These are phyloP conservation scores for Micromys minutus DNA, from an alignment of 2,113 vertebrate genomes.

Conservation along the genomic window DNA sequence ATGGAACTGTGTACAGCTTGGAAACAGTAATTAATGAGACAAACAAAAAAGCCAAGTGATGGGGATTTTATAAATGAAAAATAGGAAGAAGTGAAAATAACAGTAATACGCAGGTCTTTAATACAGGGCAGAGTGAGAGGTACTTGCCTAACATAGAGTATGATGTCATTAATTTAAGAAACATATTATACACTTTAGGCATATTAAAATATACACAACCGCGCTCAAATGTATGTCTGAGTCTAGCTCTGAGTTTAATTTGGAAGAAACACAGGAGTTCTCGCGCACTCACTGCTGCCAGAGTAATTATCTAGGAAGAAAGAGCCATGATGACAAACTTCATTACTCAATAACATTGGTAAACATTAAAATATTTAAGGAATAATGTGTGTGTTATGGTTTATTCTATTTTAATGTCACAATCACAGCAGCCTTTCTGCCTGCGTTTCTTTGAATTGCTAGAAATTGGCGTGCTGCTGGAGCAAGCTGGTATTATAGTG, in stretches of 20 bases:
- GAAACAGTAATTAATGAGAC: conserved; percentile 19
- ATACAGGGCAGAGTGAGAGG: conserved; percentile 48
- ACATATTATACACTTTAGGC: background rate
- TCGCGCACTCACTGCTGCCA: conserved; percentile 38
- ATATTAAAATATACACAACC: conserved; percentile 35
- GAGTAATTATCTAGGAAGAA: conserved; percentile 74
- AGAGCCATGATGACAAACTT: conserved; percentile 74
- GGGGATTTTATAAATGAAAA: conserved; percentile 40
- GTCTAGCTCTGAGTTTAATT: conserved; percentile 42
- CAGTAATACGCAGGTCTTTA: conserved; percentile 12
- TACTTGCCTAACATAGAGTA: conserved; percentile 44
- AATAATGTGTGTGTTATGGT: conserved; percentile 62
- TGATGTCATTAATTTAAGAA: conserved; percentile 52
- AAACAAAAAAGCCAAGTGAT: background rate
- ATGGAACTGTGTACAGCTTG: background rate
- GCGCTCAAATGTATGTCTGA: conserved; percentile 33
- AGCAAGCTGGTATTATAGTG: conserved; percentile 60
- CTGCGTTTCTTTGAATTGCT: conserved; percentile 66
- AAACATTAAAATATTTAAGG: conserved; percentile 80
- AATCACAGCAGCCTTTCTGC: conserved; percentile 73
- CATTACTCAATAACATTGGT: conserved; percentile 74
- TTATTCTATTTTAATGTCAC: conserved; percentile 71
- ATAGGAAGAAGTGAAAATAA: conserved; percentile 26
- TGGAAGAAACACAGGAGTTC: conserved; percentile 41
- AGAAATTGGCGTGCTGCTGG: conserved; percentile 55